These are phyloP conservation scores for Eira barbara DNA, from an alignment of 2,113 vertebrate species.

Conservation along the genomic window DNA sequence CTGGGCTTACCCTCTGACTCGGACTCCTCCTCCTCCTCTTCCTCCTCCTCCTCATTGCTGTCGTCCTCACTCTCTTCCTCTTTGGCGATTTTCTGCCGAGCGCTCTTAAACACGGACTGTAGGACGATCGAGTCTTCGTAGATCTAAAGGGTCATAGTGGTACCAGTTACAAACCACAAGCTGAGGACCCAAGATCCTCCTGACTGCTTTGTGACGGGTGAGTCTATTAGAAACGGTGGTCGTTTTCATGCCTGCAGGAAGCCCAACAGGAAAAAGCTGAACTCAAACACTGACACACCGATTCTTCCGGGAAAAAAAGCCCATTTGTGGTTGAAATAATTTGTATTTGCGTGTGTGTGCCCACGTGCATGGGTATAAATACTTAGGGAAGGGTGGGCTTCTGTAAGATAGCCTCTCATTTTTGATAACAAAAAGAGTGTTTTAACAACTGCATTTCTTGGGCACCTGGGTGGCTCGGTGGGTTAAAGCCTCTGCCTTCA, in stretches of 20 bases:
- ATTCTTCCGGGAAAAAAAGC: background rate
- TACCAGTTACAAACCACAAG: slow-evolving; percentile 29
- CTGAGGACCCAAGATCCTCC: background rate
- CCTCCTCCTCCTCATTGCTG: slow-evolving; percentile 90
- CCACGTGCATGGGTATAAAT: rapidly evolving
- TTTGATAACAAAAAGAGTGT: background rate
- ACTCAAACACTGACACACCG: background rate
- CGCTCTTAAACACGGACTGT: slow-evolving; percentile 98
- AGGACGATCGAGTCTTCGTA: slow-evolving; percentile 99
- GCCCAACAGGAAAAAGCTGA: background rate
- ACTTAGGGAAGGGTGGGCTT: background rate
- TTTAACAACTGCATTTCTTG: background rate
- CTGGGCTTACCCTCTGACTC: slow-evolving; percentile 91
- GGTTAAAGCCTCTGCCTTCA: too few relatives aligned
- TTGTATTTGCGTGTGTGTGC: too few relatives aligned
- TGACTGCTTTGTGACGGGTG: background rate
- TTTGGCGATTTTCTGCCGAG: slow-evolving; percentile 97
- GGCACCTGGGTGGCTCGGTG: too few relatives aligned
- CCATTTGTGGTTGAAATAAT: background rate
- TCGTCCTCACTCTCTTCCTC: slow-evolving; percentile 97
- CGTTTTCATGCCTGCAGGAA: background rate
- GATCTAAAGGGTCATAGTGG: slow-evolving; percentile 85
- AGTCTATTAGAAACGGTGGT: slow-evolving; percentile 44
- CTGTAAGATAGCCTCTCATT: background rate
- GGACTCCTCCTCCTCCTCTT: slow-evolving; percentile 89